A percentile compares a stretch with the other conserved stretches of the same genome.
Conservation (phyloP, 2,797 vertebrate species). For the Cryptoblepharus egeriae region DNA sequence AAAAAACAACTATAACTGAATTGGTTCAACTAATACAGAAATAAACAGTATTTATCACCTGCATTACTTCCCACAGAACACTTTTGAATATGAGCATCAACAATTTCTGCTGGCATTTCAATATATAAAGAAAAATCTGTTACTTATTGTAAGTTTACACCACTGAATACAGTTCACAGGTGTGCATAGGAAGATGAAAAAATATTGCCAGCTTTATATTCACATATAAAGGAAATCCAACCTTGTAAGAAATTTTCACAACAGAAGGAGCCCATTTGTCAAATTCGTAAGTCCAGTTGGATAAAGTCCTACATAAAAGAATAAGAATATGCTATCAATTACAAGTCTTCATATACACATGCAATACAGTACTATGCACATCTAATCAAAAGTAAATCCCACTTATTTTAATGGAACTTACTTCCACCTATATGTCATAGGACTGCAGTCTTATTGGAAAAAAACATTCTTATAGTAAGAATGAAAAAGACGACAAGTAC, state of each 20-base stretch:
- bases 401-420: no score
- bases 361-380: no score
- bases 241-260: conserved; percentile 92
- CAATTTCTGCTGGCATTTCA: conserved; percentile 68
- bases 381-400: no score
- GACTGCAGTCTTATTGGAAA: background rate
- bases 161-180: conserved; percentile 57
- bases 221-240: conserved; percentile 67
- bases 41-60: conserved; percentile 43
- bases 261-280: conserved; percentile 93
- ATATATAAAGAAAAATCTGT: conserved; percentile 71
- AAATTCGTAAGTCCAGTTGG: conserved; percentile 92
- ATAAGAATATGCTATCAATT: conserved; percentile 18
- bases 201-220: conserved; percentile 47
- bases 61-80: conserved; percentile 64
- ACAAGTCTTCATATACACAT: background rate
- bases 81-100: conserved; percentile 60
- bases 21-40: conserved; percentile 1
- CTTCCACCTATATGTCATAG: no score
- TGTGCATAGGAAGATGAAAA: conserved; percentile 38
- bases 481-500: background rate
- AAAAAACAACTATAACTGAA: conserved; percentile 19
- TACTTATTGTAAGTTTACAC: no score
- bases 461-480: background rate
- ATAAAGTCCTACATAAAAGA: conserved; percentile 82